Evolutionary conservation across 2,888 invertebrate species (phyloP).

Genomic region (Protodeltote pygarga): DNA sequence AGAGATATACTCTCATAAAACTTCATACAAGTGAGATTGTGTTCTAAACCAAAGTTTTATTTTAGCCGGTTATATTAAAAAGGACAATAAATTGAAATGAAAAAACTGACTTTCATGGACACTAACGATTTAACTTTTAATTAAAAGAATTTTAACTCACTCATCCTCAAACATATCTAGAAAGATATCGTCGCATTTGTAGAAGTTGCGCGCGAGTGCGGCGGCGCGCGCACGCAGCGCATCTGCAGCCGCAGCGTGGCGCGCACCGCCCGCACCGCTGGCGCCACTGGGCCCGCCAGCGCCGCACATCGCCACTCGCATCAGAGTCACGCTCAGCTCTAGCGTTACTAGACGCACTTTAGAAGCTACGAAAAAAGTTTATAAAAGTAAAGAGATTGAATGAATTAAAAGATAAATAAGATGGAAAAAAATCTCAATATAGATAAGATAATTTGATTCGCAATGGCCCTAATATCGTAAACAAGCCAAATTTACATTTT

Average conservation of each 20-base stretch:
- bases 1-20: no score
- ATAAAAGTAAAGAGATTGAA: background rate
- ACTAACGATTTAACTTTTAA: no score
- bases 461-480: no score
- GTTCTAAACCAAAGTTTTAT: no score
- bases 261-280: constrained; percentile 87
- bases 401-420: background rate
- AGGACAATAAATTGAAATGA: no score
- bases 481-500: no score
- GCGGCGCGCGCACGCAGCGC: constrained; percentile 91
- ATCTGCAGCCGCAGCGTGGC: constrained; percentile 87
- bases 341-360: constrained; percentile 96
- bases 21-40: no score
- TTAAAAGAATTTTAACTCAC: no score
- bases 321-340: constrained; percentile 94
- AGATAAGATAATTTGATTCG: no score
- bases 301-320: constrained; percentile 84
- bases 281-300: constrained; percentile 88
- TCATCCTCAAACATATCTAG: constrained; percentile 99
- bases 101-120: no score
- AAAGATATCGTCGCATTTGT: constrained; percentile 99
- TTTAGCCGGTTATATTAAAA: no score
- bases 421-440: background rate
- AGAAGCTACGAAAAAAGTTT: constrained; percentile 86
- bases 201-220: constrained; percentile 95